These are phyloP conservation scores for Mechanitis mazaeus DNA, from an alignment of 2,888 invertebrate genomes.

Conservation along the genomic window DNA sequence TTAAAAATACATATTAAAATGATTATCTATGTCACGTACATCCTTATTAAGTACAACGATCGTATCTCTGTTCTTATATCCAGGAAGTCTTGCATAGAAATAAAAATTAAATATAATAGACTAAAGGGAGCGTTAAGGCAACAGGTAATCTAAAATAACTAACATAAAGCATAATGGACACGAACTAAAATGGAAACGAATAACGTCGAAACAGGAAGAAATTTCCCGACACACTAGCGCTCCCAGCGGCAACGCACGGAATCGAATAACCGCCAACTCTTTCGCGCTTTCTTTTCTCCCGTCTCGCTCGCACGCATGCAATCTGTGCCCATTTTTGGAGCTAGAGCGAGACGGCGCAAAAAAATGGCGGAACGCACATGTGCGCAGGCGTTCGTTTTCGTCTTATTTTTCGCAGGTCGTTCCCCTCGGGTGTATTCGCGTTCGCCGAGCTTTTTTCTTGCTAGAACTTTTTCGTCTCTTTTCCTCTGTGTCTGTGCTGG, in stretches of 20 bases:
- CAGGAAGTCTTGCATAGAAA: no score
- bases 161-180: slow-evolving; percentile 31
- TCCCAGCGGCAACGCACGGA: slow-evolving; percentile 56
- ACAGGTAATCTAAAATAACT: slow-evolving; percentile 22
- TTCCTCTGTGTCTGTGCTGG: slow-evolving; percentile 58
- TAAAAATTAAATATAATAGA: not conserved
- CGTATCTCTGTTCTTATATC: no score
- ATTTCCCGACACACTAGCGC: slow-evolving; percentile 53
- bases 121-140: not conserved
- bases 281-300: slow-evolving; percentile 67
- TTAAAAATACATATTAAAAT: no score
- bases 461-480: slow-evolving; percentile 49
- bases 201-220: slow-evolving; percentile 67
- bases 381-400: slow-evolving; percentile 65
- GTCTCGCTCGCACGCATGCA: slow-evolving; percentile 47
- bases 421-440: slow-evolving; percentile 67
- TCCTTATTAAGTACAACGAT: no score
- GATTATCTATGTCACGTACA: no score
- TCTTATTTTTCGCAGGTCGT: slow-evolving; percentile 74
- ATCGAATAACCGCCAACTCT: slow-evolving; percentile 65
- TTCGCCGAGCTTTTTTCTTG: slow-evolving; percentile 48
- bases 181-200: slow-evolving; percentile 46
- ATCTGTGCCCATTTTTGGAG: slow-evolving; percentile 55
- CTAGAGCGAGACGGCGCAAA: slow-evolving; percentile 60
- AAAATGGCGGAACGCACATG: slow-evolving; percentile 74